Base-by-base conservation (phyloP, 2,888 invertebrate genomes). In the Biston betularia region DNA sequence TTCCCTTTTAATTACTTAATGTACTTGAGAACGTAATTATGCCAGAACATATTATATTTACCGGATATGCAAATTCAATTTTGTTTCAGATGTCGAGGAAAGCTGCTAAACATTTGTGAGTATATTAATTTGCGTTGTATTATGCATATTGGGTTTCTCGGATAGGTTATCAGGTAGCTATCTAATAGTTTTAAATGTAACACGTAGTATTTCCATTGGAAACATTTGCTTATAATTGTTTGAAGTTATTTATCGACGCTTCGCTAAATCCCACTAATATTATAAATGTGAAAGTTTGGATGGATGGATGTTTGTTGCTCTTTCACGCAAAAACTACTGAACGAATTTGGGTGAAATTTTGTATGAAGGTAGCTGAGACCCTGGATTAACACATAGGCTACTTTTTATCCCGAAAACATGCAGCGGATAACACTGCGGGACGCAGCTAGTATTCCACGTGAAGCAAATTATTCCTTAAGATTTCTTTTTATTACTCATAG, bases 61-160 rank as follows among this genome's bases (percentile, higher is more conserved):
- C 61, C 63, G 70, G 69, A 73, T 45, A 70, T 73, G 70, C 63
- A 62, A 70, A 72, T 70, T 62, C 33, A 55, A 44, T 58, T 67
- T 65, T 46, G n/a, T n/a, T 50, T 56, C 52, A 54, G 53, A 46
- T 42, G 40, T 42, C 44, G 15, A 63, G 61, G 65, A 68, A 65
- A 63, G 68, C 66, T 64, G 58, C 49, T 71, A 62, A 65, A 62
- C 54, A 42, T 59, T 45, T 42, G 33, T 4, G 46, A 49, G 48
- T 5, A 15, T 56, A 49, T 65, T 55, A 61, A 56, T 61, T 61
- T n/a, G 12, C 40, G 9, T 7, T 46, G 49, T 61, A 56, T 57
- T 61, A 65, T 48, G 40, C 53, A 50, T 55, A 38, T 49, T 49
- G 52, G 46, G 42, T 57, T 56, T 67, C 67, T 67, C 70, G 48